phyloP scores from a whole-genome alignment of 2,113 vertebrate species.

The Himantopus leucocephalus region DNA sequence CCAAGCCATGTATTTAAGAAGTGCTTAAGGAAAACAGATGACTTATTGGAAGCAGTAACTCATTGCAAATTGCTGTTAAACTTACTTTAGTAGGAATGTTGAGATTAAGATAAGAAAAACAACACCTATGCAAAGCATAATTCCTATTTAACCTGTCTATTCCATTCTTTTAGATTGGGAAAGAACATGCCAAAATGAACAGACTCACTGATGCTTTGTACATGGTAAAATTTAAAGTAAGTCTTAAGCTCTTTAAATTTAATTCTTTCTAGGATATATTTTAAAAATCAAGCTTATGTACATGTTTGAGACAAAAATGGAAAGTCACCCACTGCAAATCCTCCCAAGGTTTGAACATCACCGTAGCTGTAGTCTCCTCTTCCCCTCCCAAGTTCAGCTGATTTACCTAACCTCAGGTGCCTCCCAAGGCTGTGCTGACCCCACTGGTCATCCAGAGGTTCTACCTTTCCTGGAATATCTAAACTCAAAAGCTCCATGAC shows the following conservation, averaged over 20 bases:
- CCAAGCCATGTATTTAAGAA: conserved; percentile 12
- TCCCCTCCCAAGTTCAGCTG: background rate
- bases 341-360: background rate
- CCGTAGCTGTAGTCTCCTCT: background rate
- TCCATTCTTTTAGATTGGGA: conserved; percentile 78
- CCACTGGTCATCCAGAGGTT: background rate
- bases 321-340: background rate
- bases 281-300: background rate
- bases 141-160: background rate
- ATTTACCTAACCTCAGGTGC: no score
- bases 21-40: conserved; percentile 24
- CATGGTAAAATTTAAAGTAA: conserved; percentile 96
- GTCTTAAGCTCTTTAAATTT: background rate
- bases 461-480: background rate
- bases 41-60: conserved; percentile 1
- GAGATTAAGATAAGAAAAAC: conserved; percentile 2
- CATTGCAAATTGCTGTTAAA: background rate
- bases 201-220: conserved; percentile 91
- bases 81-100: background rate
- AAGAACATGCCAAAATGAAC: conserved; percentile 86
- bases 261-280: background rate
- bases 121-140: background rate
- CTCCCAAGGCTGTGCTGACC: background rate
- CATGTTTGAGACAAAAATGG: background rate
- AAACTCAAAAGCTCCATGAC: background rate